Evolutionary conservation across 2,797 vertebrate genomes (phyloP), one percentile per base, ranked within the genome.

Genomic region (Tarsius wallacei): DNA sequence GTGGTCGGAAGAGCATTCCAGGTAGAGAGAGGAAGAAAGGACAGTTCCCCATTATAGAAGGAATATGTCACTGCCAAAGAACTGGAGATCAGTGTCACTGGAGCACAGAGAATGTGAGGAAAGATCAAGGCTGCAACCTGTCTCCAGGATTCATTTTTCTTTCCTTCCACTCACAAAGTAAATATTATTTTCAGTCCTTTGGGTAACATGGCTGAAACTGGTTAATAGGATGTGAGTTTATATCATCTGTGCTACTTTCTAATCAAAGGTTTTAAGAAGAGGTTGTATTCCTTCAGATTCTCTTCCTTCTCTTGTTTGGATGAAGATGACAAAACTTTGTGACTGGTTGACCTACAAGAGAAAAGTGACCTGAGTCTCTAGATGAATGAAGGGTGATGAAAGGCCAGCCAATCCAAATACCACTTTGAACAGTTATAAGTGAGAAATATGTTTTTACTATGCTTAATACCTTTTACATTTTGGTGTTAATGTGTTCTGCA

Each of bases 361-460:
- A 80, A 74, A 55, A 36, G 16, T 7, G 24, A 4, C 11, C 9
- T 14, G 0, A 3, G 12, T 68, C 17, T 81, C 11, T 64, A 86
- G 88, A 47, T 49, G 53, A 89, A 70, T 68, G 42, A 87, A 55
- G 11, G 47, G 4, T 7, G 8, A 14, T 26, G 22, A 91, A 59
- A 96, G 15, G 0, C 16, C 59, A 59, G 26, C 13, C 53, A 59
- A 57, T 71, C 53, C 91, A 22, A 90, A 61, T 49, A 24, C 3
- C 36, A 61, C 5, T 80, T 77, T 26, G 64, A 87, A 61, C 10
- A 36, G 31, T 5, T 91, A 19, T 36, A 74, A 93, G n/a, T 55
- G 16, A 94, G 24, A 93, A 71, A 71, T 53, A 80, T 24, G 5
- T 47, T 86, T 76, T 31, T 84, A 36, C 28, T 91, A 70, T n/a